Base-by-base conservation (phyloP, 2,888 invertebrate species). In the Nematopogon swammerdamellus region DNA sequence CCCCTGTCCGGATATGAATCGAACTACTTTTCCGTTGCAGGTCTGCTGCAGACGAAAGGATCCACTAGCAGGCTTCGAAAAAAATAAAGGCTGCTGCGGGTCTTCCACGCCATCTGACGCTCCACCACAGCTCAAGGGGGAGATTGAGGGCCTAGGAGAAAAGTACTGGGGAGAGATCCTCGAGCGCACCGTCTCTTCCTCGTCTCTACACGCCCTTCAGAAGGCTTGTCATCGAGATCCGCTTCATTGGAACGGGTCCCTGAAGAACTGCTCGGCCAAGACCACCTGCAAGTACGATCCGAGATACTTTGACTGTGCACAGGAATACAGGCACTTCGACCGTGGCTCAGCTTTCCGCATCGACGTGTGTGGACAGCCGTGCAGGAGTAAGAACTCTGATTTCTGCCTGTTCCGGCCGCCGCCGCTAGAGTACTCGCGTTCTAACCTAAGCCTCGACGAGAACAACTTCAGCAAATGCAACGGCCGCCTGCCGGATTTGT, bases 161-260 rank as follows among this genome's bases (percentile, higher is more conserved):
- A 86, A 87, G 64, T 86, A 86, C 61, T 87, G 87, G 87, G 87
- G 87, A 19, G 90, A 90, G 73, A 90, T 90, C 59, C 72, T 91
- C 56, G 90, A 91, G 65, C 79, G 90, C 6, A 89, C 90, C 1
- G 85, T 90, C 8, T 89, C 89, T 45, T 88, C 89, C 1, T 86
- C 83, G 51, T 90, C 89, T 47, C 75, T 91, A 45, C 89, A 89
- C 60, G 87, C 87, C 25, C 80, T 87, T 55, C 86, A 86, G 60
- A 80, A 80, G 59, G 68, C 75, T 29, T 80, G 79, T 46, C 76
- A 79, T 47, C 65, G 77, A 57, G 53, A 52, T 51, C 67, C 68
- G 16, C 59, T 72, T 19, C 61, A 73, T 53, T 80, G 72, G 56
- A 65, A 72, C 11, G 80, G 80, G 25, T 80, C 80, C 1, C 77